Percentiles rank a stretch among this genome's conserved stretches.
phyloP scores from a whole-genome alignment of 1,140 invertebrate species.

The Hylyphantes graminicola region DNA sequence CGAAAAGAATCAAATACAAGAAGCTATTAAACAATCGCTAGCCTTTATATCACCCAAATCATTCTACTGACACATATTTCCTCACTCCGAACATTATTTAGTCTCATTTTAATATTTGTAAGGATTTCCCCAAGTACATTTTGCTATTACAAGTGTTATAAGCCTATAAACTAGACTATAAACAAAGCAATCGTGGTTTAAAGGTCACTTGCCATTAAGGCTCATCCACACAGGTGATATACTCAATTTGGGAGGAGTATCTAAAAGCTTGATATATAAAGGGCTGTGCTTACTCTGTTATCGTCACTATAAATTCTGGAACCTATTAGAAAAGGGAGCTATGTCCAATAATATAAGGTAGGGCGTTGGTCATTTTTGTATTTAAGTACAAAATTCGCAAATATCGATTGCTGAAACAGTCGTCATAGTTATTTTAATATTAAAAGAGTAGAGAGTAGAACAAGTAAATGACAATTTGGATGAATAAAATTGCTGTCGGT shows the following conservation, averaged over 20 bases:
- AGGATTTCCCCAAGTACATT: no score
- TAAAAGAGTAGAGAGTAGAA: background rate
- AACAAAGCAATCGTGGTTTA: slow-evolving; percentile 30
- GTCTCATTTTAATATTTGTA: no score
- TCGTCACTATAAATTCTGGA: slow-evolving; percentile 31
- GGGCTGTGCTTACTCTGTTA: slow-evolving; percentile 45
- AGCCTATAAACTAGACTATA: slow-evolving; percentile 52
- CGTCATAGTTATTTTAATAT: slow-evolving; percentile 55
- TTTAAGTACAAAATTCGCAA: background rate
- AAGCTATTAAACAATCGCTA: slow-evolving; percentile 9
- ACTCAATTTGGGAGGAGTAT: slow-evolving; percentile 35
- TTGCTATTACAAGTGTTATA: background rate
- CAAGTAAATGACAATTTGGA: no score
- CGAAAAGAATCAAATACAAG: background rate
- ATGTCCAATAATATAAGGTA: no score
- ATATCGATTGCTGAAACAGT: slow-evolving; percentile 37
- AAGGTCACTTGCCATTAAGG: slow-evolving; percentile 48
- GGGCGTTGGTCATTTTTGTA: no score
- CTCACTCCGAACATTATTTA: background rate
- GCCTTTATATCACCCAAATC: slow-evolving; percentile 8
- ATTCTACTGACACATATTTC: background rate
- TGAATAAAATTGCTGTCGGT: no score
- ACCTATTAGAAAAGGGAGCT: no score
- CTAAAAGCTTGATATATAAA: slow-evolving; percentile 43
- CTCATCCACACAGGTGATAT: slow-evolving; percentile 37